A percentile compares a stretch with the other conserved stretches of the same genome.
phyloP scores from a whole-genome alignment of 2,888 invertebrate genomes.

The Panopea generosa region DNA sequence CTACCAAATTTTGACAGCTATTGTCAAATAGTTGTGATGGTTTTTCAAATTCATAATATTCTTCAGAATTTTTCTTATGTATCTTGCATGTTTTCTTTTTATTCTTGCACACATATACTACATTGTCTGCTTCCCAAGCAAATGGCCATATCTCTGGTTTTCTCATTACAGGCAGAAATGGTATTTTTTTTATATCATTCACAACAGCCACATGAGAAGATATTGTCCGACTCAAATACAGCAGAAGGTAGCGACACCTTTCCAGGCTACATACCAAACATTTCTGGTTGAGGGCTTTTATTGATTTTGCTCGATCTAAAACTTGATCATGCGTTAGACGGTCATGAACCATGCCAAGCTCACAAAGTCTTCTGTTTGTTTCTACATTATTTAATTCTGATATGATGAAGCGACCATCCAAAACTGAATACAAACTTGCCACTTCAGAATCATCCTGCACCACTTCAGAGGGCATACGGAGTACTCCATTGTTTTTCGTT shows the following conservation, averaged over 20 bases:
- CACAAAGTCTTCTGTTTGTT: constrained; percentile 34
- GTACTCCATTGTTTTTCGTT: constrained; percentile 12
- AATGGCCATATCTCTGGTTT: constrained; percentile 66
- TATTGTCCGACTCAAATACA: constrained; percentile 18
- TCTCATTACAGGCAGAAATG: constrained; percentile 62
- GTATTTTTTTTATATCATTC: constrained; percentile 10
- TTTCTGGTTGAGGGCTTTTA: constrained; percentile 29
- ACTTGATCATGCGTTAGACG: constrained; percentile 49
- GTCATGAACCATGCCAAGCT: constrained; percentile 66
- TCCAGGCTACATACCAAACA: constrained; percentile 19
- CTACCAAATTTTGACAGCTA: constrained; percentile 1
- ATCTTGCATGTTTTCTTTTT: constrained; percentile 19
- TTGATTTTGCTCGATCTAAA: constrained; percentile 63
- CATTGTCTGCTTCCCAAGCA: constrained; percentile 63
- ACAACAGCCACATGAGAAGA: not conserved
- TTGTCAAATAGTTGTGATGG: constrained; percentile 1
- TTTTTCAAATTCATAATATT: constrained; percentile 5
- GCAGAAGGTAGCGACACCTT: constrained; percentile 16
- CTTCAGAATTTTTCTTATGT: constrained; percentile 19
- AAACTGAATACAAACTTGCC: constrained; percentile 59
- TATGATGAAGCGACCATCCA: constrained; percentile 72
- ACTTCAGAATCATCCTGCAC: constrained; percentile 65
- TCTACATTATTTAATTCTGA: constrained; percentile 12
- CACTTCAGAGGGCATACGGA: constrained; percentile 64
- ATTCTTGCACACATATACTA: constrained; percentile 9